Percentiles rank a stretch among this genome's conserved stretches.
Conservation (phyloP, 2,113 vertebrate genomes). For the Clarias macrocephalus region DNA sequence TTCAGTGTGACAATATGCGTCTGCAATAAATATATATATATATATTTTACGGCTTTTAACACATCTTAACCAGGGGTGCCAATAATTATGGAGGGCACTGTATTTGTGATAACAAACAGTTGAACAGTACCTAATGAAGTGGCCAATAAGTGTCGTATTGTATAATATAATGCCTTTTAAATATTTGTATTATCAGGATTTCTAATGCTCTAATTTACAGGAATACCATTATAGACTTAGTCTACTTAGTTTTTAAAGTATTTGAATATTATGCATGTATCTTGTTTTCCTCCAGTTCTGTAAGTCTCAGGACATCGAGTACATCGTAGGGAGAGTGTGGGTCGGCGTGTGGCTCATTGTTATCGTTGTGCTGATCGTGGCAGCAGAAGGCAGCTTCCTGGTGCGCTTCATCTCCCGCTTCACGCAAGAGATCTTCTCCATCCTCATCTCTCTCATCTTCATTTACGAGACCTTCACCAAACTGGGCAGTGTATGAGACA, state of each 20-base stretch:
- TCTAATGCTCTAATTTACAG: neutral
- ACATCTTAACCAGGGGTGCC: too few species aligned
- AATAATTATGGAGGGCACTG: too few species aligned
- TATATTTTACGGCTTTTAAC: too few species aligned
- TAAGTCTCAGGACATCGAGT: constrained; percentile 71
- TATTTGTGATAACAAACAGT: too few species aligned
- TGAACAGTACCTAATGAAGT: too few species aligned
- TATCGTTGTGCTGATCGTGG: constrained; percentile 86
- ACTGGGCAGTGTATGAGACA: constrained; percentile 76
- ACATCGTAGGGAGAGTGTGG: constrained; percentile 93
- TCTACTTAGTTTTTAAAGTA: neutral
- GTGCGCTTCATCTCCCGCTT: constrained; percentile 95
- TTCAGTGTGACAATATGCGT: too few species aligned
- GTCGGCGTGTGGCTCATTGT: constrained; percentile 91
- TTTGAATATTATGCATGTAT: neutral
- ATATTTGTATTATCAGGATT: neutral
- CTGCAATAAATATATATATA: too few species aligned
- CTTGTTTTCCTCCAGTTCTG: constrained; percentile 80
- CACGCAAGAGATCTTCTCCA: constrained; percentile 98
- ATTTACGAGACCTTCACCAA: constrained; percentile 95
- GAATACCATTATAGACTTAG: neutral
- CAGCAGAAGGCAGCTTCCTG: constrained; percentile 90
- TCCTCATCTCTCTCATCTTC: constrained; percentile 99
- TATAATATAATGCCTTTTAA: neutral
- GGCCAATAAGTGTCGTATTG: too few species aligned